Base-by-base conservation (phyloP, 2,888 invertebrate genomes). In the Colostygia pectinataria region DNA sequence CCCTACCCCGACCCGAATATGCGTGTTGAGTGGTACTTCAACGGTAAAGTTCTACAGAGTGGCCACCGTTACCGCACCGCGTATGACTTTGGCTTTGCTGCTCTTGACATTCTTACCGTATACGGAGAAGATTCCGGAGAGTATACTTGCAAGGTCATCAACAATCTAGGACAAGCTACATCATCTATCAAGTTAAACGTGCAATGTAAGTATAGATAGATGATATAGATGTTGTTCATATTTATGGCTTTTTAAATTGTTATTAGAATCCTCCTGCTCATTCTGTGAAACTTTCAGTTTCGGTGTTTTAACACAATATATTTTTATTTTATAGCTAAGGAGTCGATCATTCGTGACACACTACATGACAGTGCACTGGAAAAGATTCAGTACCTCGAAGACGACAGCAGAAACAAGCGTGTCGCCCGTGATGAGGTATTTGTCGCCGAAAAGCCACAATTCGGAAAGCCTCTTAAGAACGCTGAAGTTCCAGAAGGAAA, bases 51-150 rank as follows among this genome's bases (percentile, higher is more conserved):
- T 32, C 86, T 97, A 37, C 94, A 94, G 67, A 95, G 95, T 55
- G 97, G 97, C 45, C 98, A 98, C 75, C 93, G 98, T 55, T 97
- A 97, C 91, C 94, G 97, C 71, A 98, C 98, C 36, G 95, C 97
- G 36, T 97, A 96, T 72, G 99, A 99, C 78, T 99, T 99, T 80
- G 99, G 99, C 33, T 99, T 98, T 83, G 98, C 98, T 47, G 96
- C 99, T 41, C 92, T 99, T 55, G 99, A 99, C 78, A 96, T 99
- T 53, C 91, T 98, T 18, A 96, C 97, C 29, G 98, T 98, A 1
- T 97, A 98, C 69, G 95, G 95, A 10, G 98, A 98, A 88, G 99
- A 99, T 80, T 95, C 97, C 57, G 98, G 98, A 42, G 96, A 96
- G 78, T 97, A 97, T 71, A 96, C 95, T 8, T 96, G 97, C 82